A percentile compares a stretch with the other conserved stretches of the same genome.
Conservation (phyloP, 2,797 vertebrate genomes). For the Propithecus deckenii region DNA sequence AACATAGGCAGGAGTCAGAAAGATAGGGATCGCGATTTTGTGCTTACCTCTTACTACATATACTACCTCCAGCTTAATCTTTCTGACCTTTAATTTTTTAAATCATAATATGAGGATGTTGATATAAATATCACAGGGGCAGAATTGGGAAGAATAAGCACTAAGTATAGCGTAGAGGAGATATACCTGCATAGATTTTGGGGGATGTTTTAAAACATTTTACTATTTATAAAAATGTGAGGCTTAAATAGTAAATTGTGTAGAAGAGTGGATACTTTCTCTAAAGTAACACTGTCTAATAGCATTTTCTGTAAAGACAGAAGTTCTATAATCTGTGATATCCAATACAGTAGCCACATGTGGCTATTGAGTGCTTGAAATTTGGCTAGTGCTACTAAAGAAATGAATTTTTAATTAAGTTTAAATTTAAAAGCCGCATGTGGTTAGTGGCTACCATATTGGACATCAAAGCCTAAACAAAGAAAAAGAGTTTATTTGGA, state of each 20-base stretch:
- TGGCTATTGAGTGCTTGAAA: not conserved
- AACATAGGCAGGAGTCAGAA: not conserved
- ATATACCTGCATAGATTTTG: not conserved
- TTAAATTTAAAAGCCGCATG: not conserved
- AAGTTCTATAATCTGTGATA: not conserved
- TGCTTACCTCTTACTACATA: not conserved
- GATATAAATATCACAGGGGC: not conserved
- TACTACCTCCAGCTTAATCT: not conserved
- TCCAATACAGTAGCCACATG: not conserved
- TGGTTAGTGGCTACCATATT: not conserved
- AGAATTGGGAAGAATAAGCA: not conserved
- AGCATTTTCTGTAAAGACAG: not conserved
- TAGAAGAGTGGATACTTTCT: not conserved
- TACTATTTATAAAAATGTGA: not conserved
- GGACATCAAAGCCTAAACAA: not conserved
- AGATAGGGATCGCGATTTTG: not conserved
- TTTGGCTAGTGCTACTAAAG: not conserved
- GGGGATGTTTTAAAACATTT: not conserved
- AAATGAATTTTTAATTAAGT: not conserved
- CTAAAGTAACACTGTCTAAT: not conserved
- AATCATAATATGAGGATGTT: not conserved
- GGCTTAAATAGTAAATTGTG: not conserved
- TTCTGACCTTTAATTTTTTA: not conserved
- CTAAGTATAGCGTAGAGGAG: not conserved
- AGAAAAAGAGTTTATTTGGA: not conserved